Evolutionary conservation across 2,888 invertebrate genomes (phyloP), one percentile per base, ranked within the genome.

Genomic region (Zygothrica quintamaculata): DNA sequence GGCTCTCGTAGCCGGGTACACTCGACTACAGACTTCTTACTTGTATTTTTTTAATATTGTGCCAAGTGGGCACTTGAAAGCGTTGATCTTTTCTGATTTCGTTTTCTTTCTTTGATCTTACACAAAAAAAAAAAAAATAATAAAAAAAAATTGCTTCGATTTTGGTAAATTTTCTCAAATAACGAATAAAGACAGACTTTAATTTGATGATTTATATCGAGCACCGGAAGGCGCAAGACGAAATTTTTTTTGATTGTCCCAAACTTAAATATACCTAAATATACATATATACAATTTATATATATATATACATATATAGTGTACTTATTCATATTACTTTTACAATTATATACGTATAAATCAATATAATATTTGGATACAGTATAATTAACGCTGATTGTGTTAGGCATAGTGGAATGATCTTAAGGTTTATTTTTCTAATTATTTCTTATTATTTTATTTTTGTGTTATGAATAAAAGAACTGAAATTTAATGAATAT

Each of bases 41-140:
- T n/a, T n/a, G n/a, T n/a, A n/a, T n/a, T n/a, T n/a, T n/a, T n/a
- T n/a, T n/a, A n/a, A 65, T 65, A 76, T 77, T 82, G 84, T 79
- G 80, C 65, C 86, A 80, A 80, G 84, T 80, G 86, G 86, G 79
- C 77, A 85, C 84, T 80, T 71, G 71, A 77, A 79, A 84, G 74
- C 86, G 86, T 72, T 81, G 81, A 80, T 77, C 73, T 78, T 66
- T 77, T 84, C 48, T 61, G 61, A 66, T 73, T 69, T 75, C 64
- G 60, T 73, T 79, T 84, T 84, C 70, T 73, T 79, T 85, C 78
- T 75, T 56, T 53, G 66, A 55, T 40, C 65, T 48, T 61, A 56
- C 62, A 25, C 42, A 39, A 53, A 84, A n/a, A n/a, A n/a, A n/a
- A n/a, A n/a, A n/a, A n/a, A n/a, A n/a, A n/a, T n/a, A n/a, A n/a